A percentile compares a stretch with the other conserved stretches of the same genome.
phyloP scores from a whole-genome alignment of 1,140 invertebrate species.

The Drosophila punjabiensis region DNA sequence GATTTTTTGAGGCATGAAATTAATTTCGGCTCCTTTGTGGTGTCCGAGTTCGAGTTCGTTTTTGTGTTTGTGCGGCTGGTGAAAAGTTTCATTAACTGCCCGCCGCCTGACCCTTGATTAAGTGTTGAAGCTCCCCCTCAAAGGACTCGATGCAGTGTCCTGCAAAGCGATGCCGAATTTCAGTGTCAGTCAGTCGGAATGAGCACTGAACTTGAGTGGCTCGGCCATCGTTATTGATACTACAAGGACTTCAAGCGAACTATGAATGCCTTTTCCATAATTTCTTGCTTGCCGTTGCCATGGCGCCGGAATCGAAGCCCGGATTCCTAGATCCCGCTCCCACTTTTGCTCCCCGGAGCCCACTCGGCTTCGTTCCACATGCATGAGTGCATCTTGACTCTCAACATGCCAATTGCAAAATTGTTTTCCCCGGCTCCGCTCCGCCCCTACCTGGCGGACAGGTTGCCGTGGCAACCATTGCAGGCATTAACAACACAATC shows the following conservation, averaged over 20 bases:
- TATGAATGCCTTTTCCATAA: conserved; percentile 33
- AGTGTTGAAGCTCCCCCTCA: conserved; percentile 13
- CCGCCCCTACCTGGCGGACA: conserved; percentile 4
- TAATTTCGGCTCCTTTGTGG: conserved; percentile 64
- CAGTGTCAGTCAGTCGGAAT: conserved; percentile 32
- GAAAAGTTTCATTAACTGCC: conserved; percentile 58
- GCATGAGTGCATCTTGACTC: conserved; percentile 74
- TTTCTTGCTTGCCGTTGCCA: conserved; percentile 35
- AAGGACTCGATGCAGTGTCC: conserved; percentile 8
- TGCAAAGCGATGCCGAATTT: conserved; percentile 3
- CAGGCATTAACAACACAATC: conserved; percentile 40
- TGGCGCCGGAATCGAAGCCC: conserved; percentile 6
- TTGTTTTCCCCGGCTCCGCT: conserved; percentile 54
- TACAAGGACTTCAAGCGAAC: background rate
- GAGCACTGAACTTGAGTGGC: conserved; percentile 29
- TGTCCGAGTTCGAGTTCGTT: background rate
- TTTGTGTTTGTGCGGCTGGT: conserved; percentile 29
- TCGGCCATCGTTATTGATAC: conserved; percentile 27
- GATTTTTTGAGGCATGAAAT: conserved; percentile 73
- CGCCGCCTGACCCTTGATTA: conserved; percentile 49
- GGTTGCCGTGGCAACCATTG: conserved; percentile 64
- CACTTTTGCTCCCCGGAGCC: conserved; percentile 5
- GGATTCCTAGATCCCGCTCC: background rate
- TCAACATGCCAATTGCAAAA: conserved; percentile 82
- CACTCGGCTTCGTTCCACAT: conserved; percentile 64